Evolutionary conservation across 2,888 invertebrate genomes (phyloP).

Genomic region (Xestia c-nigrum): DNA sequence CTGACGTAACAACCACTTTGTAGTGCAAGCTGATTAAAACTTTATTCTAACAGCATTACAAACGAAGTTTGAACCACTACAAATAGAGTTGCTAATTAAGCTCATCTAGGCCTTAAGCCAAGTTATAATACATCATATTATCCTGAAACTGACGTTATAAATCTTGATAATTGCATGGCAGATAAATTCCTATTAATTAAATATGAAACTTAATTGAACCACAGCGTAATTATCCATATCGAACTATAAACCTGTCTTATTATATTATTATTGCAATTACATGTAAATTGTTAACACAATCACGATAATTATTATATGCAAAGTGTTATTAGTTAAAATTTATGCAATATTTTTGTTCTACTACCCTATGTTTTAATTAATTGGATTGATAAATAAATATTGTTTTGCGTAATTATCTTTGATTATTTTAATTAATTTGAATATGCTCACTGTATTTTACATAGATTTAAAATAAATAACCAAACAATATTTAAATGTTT

Average conservation of each 20-base stretch:
- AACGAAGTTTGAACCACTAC: too few relatives aligned
- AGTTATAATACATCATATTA: background rate
- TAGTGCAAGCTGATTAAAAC: too few relatives aligned
- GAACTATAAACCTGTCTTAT: constrained; percentile 54
- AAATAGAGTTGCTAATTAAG: too few relatives aligned
- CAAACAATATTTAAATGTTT: background rate
- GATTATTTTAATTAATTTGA: constrained; percentile 1
- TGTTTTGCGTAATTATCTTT: background rate
- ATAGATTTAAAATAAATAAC: background rate
- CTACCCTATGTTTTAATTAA: constrained; percentile 15
- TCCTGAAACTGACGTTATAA: constrained; percentile 3
- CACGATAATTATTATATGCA: constrained; percentile 36
- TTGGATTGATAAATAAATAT: constrained; percentile 20
- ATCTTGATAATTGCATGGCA: constrained; percentile 36
- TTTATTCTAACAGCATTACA: too few relatives aligned
- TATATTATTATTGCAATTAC: constrained; percentile 58
- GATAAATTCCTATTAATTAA: constrained; percentile 47
- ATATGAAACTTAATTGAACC: constrained; percentile 41
- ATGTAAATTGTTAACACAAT: constrained; percentile 60
- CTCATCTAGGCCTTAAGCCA: too few relatives aligned
- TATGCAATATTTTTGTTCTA: constrained; percentile 38
- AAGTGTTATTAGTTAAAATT: constrained; percentile 49
- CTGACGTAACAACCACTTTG: too few relatives aligned
- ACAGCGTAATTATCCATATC: constrained; percentile 36
- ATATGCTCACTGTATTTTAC: background rate